phyloP scores from a whole-genome alignment of 1,140 invertebrate species.

The Cryptotermes secundus region DNA sequence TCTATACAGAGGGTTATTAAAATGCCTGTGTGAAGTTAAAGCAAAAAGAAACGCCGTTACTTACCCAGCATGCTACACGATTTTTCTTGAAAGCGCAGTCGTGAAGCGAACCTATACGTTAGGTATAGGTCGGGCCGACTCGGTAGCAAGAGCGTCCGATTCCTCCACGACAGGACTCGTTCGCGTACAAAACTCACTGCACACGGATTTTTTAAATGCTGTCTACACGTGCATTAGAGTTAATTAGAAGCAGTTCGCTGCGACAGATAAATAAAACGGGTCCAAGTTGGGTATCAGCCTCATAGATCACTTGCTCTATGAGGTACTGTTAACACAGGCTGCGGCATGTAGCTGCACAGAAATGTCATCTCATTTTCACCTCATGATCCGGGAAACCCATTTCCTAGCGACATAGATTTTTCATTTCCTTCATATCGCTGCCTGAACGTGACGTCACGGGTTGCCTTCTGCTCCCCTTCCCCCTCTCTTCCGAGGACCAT shows the following conservation, averaged over 20 bases:
- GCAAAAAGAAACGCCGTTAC: too few relatives aligned
- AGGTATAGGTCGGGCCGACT: too few relatives aligned
- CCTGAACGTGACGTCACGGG: neutral
- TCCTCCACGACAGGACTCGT: too few relatives aligned
- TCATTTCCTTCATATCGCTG: constrained; percentile 25
- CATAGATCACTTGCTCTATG: neutral
- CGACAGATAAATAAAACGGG: neutral
- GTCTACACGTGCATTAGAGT: neutral
- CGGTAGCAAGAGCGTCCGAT: too few relatives aligned
- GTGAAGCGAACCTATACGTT: too few relatives aligned
- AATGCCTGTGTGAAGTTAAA: too few relatives aligned
- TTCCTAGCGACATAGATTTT: constrained; percentile 26
- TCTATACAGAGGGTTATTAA: too few relatives aligned
- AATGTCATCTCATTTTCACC: constrained; percentile 26
- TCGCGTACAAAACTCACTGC: too few relatives aligned
- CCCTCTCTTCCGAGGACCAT: neutral
- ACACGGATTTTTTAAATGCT: too few relatives aligned
- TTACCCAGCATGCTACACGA: too few relatives aligned
- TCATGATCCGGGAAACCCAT: constrained; percentile 26
- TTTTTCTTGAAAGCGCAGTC: too few relatives aligned
- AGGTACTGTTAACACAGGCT: neutral
- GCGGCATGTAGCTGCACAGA: neutral
- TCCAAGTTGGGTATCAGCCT: neutral
- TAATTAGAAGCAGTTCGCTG: neutral
- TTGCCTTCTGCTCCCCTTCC: neutral